These are phyloP conservation scores for Babyrousa celebensis DNA, from an alignment of 2,797 vertebrate genomes.

Conservation along the genomic window DNA sequence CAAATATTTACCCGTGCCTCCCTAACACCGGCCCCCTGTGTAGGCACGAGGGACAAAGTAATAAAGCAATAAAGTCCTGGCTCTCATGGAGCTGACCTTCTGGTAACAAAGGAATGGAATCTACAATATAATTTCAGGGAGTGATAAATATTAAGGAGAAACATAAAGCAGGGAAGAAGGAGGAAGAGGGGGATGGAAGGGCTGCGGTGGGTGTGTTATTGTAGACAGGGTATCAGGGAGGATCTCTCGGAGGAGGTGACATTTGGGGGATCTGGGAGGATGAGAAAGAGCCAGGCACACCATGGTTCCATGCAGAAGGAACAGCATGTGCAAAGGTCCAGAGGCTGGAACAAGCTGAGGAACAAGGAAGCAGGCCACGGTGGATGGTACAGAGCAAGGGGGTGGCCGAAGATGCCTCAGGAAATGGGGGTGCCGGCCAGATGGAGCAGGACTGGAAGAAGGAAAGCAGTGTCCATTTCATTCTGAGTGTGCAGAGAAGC, in stretches of 20 bases:
- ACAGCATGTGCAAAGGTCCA: background rate
- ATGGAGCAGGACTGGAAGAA: background rate
- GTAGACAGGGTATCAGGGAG: background rate
- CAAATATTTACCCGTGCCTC: constrained; percentile 44
- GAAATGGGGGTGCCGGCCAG: background rate
- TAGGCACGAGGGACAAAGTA: constrained; percentile 22
- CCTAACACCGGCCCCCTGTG: background rate
- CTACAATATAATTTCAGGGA: background rate
- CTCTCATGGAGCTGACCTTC: background rate
- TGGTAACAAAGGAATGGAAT: background rate
- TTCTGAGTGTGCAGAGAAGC: background rate
- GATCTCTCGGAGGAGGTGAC: constrained; percentile 48
- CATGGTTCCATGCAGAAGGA: background rate
- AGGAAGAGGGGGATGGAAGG: background rate
- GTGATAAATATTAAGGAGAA: background rate
- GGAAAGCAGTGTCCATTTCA: background rate
- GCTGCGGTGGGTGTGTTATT: background rate
- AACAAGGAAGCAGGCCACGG: background rate
- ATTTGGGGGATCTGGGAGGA: background rate
- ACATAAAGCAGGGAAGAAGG: background rate
- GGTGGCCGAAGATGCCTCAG: background rate
- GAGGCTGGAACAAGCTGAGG: background rate
- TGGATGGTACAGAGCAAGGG: background rate
- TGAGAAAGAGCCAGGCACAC: background rate
- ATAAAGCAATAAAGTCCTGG: background rate